These are phyloP conservation scores for Deroptyus accipitrinus DNA, from an alignment of 2,113 vertebrate genomes.

Conservation along the genomic window DNA sequence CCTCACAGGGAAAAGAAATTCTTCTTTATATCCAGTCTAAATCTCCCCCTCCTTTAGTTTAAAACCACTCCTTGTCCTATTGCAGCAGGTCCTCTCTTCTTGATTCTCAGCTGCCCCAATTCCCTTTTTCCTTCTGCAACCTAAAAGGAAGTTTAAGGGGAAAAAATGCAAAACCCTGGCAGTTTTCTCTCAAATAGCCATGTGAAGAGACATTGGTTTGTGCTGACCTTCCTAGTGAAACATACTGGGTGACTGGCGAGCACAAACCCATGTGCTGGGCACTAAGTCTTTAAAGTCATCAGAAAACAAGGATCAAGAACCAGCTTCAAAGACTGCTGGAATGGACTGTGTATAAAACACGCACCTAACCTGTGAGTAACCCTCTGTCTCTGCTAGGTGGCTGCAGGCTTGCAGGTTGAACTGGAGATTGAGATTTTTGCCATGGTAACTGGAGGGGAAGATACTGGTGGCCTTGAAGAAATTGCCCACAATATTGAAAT, in stretches of 20 bases:
- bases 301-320: background rate
- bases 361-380: background rate
- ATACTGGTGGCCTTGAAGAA: slow-evolving; percentile 40
- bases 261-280: background rate
- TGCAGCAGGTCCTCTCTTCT: background rate
- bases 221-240: background rate
- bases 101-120: background rate
- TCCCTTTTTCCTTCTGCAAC: background rate
- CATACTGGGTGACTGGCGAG: background rate
- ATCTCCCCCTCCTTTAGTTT: background rate
- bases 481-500: slow-evolving; percentile 82
- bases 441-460: slow-evolving; percentile 58
- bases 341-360: background rate
- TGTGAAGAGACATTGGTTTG: background rate
- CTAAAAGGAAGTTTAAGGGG: background rate
- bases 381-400: slow-evolving; percentile 76
- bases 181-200: background rate
- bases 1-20: background rate
- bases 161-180: background rate
- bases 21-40: background rate
- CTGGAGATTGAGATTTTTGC: slow-evolving; percentile 84
- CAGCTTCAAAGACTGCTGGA: background rate
- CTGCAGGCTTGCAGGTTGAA: slow-evolving; percentile 82
- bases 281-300: background rate
- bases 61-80: background rate